Conservation (phyloP, 2,797 vertebrate species). For the Crypturellus tataupa region DNA sequence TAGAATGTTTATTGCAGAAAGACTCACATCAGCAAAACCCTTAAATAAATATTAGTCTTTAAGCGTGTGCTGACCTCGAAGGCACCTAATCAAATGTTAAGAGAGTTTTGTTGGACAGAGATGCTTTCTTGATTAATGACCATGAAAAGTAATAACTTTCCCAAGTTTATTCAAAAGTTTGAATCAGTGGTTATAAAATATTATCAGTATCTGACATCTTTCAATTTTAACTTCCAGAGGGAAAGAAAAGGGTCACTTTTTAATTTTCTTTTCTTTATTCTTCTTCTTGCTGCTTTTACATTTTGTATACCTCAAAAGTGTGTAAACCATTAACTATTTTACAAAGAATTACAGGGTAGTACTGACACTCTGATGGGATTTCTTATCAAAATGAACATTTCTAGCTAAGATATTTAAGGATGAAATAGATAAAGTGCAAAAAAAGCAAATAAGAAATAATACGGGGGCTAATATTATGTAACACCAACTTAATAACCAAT, state of each 20-base stretch:
- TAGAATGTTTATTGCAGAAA: slow-evolving; percentile 29
- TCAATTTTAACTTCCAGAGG: not conserved
- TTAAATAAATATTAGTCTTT: slow-evolving; percentile 44
- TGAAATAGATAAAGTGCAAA: not conserved
- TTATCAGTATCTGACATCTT: not conserved
- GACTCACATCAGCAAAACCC: slow-evolving; percentile 12
- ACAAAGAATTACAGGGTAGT: not conserved
- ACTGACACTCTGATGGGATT: not conserved
- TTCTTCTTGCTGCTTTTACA: too few species aligned
- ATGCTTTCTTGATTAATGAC: not conserved
- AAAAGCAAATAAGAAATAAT: not conserved
- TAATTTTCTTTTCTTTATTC: not conserved
- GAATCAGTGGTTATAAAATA: not conserved
- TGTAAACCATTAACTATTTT: not conserved
- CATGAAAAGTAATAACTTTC: slow-evolving; percentile 1
- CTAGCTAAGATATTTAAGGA: not conserved
- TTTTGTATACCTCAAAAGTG: not conserved
- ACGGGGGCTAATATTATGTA: not conserved
- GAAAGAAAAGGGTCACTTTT: not conserved
- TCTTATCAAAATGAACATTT: slow-evolving; percentile 26
- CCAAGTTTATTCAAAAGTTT: not conserved
- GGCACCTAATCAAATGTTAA: not conserved
- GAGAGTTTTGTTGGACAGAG: slow-evolving; percentile 14
- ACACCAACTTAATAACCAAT: slow-evolving; percentile 44
- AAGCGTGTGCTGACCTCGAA: slow-evolving; percentile 33